phyloP scores from a whole-genome alignment of 1,140 invertebrate species.

The Papilio dardanus region DNA sequence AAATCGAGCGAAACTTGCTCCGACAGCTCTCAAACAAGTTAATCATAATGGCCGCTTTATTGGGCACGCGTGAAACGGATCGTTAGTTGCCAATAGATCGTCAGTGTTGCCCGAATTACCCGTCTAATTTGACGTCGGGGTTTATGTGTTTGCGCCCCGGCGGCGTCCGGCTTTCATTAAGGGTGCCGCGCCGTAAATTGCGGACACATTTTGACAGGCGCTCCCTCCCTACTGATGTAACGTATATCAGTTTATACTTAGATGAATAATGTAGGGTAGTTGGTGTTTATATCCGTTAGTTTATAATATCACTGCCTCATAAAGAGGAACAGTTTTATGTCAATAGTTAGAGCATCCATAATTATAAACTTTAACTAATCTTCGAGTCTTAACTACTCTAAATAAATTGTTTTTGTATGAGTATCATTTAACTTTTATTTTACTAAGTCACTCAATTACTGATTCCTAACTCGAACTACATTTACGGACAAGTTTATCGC shows the following conservation, averaged over 20 bases:
- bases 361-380: too few relatives aligned
- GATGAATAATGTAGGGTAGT: background rate
- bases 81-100: conserved; percentile 44
- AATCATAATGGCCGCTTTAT: conserved; percentile 47
- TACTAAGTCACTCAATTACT: too few relatives aligned
- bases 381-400: too few relatives aligned
- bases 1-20: conserved; percentile 14
- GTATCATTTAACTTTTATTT: too few relatives aligned
- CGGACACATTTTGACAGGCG: conserved; percentile 40
- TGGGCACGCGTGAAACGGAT: conserved; percentile 43
- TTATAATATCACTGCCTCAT: background rate
- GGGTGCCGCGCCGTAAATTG: conserved; percentile 49
- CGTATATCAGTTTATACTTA: background rate
- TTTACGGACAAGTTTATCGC: background rate
- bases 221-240: background rate
- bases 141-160: conserved; percentile 60
- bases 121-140: conserved; percentile 52
- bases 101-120: conserved; percentile 51
- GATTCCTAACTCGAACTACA: too few relatives aligned
- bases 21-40: conserved; percentile 28
- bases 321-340: background rate
- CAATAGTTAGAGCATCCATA: too few relatives aligned
- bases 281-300: background rate
- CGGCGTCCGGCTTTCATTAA: conserved; percentile 55
- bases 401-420: background rate